Conservation (phyloP, 1,140 invertebrate genomes). For the Heterodera schachtii region DNA sequence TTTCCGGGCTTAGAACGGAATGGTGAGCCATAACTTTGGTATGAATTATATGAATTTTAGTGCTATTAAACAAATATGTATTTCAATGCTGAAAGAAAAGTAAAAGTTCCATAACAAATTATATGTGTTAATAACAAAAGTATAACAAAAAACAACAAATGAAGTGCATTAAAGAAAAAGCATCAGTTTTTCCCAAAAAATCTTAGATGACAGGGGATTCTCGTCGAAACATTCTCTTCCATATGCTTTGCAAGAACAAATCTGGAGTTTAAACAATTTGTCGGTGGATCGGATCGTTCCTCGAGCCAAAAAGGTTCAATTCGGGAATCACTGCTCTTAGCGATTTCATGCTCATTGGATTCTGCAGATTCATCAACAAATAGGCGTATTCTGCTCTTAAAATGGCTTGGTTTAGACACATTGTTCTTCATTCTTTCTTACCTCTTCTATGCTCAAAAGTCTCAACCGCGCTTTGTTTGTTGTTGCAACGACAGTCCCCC, state of each 20-base stretch:
- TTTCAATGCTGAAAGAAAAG: not conserved
- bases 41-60: not conserved
- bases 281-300: not conserved
- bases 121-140: not conserved
- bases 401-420: not conserved
- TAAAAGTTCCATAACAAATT: not conserved
- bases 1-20: constrained; percentile 37
- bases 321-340: not conserved
- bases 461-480: constrained; percentile 22
- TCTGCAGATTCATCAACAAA: not conserved
- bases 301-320: constrained; percentile 27
- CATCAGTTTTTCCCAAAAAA: constrained; percentile 25
- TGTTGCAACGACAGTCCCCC: not conserved
- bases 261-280: not conserved
- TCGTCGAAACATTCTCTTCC: not conserved
- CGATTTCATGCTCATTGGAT: not conserved
- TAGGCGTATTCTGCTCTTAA: not conserved
- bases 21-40: not conserved
- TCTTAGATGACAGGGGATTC: constrained; percentile 2
- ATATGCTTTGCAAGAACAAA: constrained; percentile 7
- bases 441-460: not conserved
- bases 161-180: not conserved
- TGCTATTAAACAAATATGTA: not conserved
- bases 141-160: constrained; percentile 5
- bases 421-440: not conserved